Base-by-base conservation (phyloP, 1,140 invertebrate species). In the Dryas iulia region DNA sequence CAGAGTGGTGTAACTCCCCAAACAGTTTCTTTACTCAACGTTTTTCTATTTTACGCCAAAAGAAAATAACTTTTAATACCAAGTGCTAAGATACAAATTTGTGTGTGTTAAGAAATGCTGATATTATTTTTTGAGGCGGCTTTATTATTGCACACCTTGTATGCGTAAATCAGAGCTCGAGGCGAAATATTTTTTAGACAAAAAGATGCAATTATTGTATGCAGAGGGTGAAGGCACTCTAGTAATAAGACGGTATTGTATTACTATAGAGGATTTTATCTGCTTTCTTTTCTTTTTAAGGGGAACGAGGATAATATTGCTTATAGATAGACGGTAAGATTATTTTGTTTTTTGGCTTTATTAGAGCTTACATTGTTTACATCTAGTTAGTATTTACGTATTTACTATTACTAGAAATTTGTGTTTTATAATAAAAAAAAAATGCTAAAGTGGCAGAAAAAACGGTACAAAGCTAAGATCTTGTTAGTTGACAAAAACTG, bases 111-210 rank as follows among this genome's bases (percentile, higher is more conserved):
- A n/a, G 3, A 30, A 39, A 63, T 65, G 76, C 75, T 76, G 77
- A 84, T 82, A 82, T 81, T 83, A 90, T 84, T 90, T 86, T 86
- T 74, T 79, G 76, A 78, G 82, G 76, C 81, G 72, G 79, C 80
- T 71, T 89, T 89, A 89, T 89, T 87, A 86, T 86, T 86, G 82
- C 83, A 87, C 84, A 87, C 85, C 87, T 87, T 86, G 86, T 84
- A 89, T 85, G 85, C 89, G 86, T 89, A 91, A 89, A 91, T 89
- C 89, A 89, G 81, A 69, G 84, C 84, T 77, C 58, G 74, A 69
- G 78, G 86, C 82, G 68, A 79, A 76, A 74, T 74, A 86, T 84
- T 88, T 83, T 84, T 84, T 78, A 87, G 76, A 83, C 75, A 83
- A 87, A 85, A 86, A 89, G 81, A 90, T 85, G 86, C 86, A 88